Conservation (phyloP, 1,140 invertebrate species). For the Branchinecta lynchi region DNA sequence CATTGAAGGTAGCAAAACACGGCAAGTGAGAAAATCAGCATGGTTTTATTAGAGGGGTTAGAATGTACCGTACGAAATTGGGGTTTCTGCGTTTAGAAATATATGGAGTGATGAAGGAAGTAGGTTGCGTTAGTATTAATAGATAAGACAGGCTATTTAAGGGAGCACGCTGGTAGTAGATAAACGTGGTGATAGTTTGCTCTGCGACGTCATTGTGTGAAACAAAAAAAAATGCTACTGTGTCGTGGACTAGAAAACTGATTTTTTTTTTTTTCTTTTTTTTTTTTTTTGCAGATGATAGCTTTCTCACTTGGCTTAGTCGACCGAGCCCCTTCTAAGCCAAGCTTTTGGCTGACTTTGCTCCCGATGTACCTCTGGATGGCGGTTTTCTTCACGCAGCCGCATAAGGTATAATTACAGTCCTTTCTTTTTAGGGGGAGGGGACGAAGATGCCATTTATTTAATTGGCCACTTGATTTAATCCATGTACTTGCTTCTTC, state of each 20-base stretch:
- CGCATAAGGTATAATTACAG: conserved; percentile 60
- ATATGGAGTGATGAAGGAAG: too few species aligned
- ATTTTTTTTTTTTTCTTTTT: neutral
- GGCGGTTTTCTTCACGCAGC: conserved; percentile 67
- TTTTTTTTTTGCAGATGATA: conserved; percentile 12
- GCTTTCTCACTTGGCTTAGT: neutral
- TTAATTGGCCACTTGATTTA: too few species aligned
- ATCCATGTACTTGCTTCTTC: too few species aligned
- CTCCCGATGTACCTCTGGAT: conserved; percentile 75
- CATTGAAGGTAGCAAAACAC: too few species aligned
- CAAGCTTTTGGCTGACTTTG: conserved; percentile 16
- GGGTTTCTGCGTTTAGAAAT: too few species aligned
- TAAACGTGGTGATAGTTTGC: neutral
- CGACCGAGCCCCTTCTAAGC: neutral
- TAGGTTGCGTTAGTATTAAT: too few species aligned
- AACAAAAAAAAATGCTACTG: neutral
- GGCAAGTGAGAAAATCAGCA: too few species aligned
- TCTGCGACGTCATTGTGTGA: neutral
- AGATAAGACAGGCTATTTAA: too few species aligned
- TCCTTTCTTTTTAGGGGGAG: conserved; percentile 41
- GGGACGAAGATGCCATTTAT: too few species aligned
- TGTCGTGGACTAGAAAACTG: neutral
- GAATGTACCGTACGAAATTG: too few species aligned
- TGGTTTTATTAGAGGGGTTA: too few species aligned
- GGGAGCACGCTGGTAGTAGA: neutral